Conservation (phyloP, 2,113 vertebrate genomes). For the Peromyscus maniculatus region DNA sequence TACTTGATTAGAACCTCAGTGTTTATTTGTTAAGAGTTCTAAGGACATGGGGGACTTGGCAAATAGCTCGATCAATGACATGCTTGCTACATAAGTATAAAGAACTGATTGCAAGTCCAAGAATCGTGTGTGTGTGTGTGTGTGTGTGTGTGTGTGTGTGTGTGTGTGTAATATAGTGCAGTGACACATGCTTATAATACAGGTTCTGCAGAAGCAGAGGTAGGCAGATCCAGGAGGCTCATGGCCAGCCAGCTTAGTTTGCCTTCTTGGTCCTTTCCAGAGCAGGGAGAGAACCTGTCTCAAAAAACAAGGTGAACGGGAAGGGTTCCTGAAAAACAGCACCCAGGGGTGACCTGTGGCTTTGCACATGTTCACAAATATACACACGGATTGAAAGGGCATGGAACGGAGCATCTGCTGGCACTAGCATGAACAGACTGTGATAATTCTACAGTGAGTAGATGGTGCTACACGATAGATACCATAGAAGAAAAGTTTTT, state of each 20-base stretch:
- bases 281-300: neutral
- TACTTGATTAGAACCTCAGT: neutral
- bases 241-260: neutral
- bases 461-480: neutral
- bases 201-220: neutral
- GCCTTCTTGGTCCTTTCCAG: neutral
- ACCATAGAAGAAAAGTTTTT: constrained; percentile 35
- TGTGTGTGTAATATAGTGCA: too few species aligned
- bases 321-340: too few species aligned
- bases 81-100: neutral
- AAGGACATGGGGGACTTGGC: neutral
- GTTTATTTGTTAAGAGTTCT: constrained; percentile 37
- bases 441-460: neutral
- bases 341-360: neutral
- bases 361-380: neutral
- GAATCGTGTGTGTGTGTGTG: too few species aligned
- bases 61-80: neutral
- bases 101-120: neutral
- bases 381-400: neutral
- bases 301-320: neutral
- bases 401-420: neutral
- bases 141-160: too few species aligned
- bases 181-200: neutral
- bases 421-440: constrained; percentile 5
- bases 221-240: neutral